Percentiles rank a stretch among this genome's conserved stretches.
phyloP scores from a whole-genome alignment of 2,113 vertebrate genomes.

The Leptodactylus fuscus region DNA sequence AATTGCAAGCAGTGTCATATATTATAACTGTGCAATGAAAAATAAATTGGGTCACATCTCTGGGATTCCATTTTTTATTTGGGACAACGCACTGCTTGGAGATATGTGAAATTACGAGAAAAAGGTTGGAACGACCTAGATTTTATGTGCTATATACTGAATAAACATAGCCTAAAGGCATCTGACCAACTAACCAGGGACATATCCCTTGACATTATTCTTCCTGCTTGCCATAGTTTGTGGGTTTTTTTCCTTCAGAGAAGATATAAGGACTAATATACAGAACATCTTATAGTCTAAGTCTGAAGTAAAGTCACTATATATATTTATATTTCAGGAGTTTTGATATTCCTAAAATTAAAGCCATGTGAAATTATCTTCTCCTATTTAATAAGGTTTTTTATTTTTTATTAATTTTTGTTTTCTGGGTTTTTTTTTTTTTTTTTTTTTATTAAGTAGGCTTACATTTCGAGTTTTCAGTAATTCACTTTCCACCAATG shows the following conservation, averaged over 20 bases:
- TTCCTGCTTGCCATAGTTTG: not conserved
- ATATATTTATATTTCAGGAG: too few species aligned
- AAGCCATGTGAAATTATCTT: too few species aligned
- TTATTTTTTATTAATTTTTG: too few species aligned
- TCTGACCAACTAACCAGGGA: not conserved
- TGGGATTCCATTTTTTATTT: constrained; percentile 5
- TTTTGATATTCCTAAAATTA: too few species aligned
- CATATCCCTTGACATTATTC: not conserved
- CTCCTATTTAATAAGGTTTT: too few species aligned
- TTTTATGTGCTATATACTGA: constrained; percentile 26
- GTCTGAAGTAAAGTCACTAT: not conserved
- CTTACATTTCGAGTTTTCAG: too few species aligned
- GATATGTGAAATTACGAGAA: constrained; percentile 25
- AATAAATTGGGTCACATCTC: constrained; percentile 27
- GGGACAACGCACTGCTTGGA: constrained; percentile 26
- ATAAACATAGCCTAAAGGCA: constrained; percentile 25
- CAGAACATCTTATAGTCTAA: not conserved
- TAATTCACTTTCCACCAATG: too few species aligned
- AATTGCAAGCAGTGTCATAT: constrained; percentile 7
- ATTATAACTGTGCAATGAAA: not conserved
- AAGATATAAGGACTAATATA: not conserved
- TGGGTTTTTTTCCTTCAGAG: not conserved
- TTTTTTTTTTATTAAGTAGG: too few species aligned
- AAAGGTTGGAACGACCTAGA: constrained; percentile 28
- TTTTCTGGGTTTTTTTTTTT: too few species aligned